Conservation (phyloP, 2,113 vertebrate species). For the Podarcis raffonei region DNA sequence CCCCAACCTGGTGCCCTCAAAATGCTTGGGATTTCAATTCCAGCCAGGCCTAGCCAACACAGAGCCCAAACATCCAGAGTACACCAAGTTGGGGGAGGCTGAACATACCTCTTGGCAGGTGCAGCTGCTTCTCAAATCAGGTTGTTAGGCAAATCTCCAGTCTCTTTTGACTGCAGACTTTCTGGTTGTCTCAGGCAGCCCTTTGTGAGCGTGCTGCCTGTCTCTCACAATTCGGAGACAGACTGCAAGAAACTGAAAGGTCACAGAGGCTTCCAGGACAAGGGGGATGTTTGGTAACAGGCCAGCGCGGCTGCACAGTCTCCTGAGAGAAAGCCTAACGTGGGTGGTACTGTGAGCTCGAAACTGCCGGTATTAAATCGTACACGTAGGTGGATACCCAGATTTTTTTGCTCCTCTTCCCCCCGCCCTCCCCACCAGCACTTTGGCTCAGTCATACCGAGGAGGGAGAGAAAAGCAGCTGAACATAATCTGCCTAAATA, state of each 20-base stretch:
- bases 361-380: neutral
- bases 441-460: conserved; percentile 25
- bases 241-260: conserved; percentile 30
- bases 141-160: neutral
- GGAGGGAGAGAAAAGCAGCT: conserved; percentile 14
- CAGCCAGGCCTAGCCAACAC: too few species aligned
- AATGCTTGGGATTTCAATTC: too few species aligned
- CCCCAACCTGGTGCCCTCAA: too few species aligned
- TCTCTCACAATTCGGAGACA: conserved; percentile 25
- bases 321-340: conserved; percentile 22
- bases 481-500: conserved; percentile 51
- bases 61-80: too few species aligned
- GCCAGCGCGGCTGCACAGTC: conserved; percentile 25
- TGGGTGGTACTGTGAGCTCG: conserved; percentile 14
- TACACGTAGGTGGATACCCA: neutral
- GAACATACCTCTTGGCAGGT: neutral
- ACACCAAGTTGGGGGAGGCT: too few species aligned
- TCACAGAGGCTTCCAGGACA: conserved; percentile 23
- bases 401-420: neutral
- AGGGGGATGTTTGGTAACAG: conserved; percentile 1
- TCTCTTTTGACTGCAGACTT: neutral
- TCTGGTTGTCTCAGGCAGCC: conserved; percentile 18
- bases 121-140: neutral
- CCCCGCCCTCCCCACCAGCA: neutral
- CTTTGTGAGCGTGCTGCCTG: conserved; percentile 47